Evolutionary conservation across 2,113 vertebrate genomes (phyloP), one percentile per base, ranked within the genome.

Genomic region (Morphnarchus princeps): DNA sequence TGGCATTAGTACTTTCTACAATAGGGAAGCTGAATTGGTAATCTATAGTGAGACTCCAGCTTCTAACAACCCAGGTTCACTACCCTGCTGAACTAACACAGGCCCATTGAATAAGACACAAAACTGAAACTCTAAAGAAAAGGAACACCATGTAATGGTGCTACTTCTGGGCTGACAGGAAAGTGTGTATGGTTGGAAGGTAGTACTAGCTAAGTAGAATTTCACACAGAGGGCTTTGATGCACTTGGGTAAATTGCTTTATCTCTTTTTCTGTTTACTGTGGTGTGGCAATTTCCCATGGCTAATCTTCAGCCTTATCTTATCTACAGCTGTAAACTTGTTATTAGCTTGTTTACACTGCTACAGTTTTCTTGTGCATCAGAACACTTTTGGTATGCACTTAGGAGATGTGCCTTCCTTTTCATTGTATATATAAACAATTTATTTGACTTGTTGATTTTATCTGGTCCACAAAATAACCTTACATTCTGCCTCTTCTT

Each of bases 271-370:
- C 32, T 94, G 25, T 94, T 76, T 87, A 61, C 43, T 91, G 34
- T 87, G 80, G 43, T 82, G 65, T 69, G 59, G 20, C 52, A 84
- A 59, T 84, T 93, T 89, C 81, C 59, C 9, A 25, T 67, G 45
- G 66, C 59, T 90, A 58, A 90, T 94, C 72, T 93, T 87, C 71
- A 73, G 25, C 50, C 80, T 83, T 81, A 87, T 88, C 55, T 82
- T 52, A 82, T 61, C 57, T 80, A 61, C 52, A 85, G 22, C 52
- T 82, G 26, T 87, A 93, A 89, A 50, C 32, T 87, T 96, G 45
- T 81, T 82, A 93, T 74, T 89, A 87, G 55, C 32, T 74, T 77
- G 43, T 91, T 96, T 96, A 89, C 52, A 85, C 16, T 85, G 38
- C 61, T 65, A 36, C 34, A n/a, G 28, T 52, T 74, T 84, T 57